Base-by-base conservation (phyloP, 1,140 invertebrate species). In the Zaprionus vittiger region DNA sequence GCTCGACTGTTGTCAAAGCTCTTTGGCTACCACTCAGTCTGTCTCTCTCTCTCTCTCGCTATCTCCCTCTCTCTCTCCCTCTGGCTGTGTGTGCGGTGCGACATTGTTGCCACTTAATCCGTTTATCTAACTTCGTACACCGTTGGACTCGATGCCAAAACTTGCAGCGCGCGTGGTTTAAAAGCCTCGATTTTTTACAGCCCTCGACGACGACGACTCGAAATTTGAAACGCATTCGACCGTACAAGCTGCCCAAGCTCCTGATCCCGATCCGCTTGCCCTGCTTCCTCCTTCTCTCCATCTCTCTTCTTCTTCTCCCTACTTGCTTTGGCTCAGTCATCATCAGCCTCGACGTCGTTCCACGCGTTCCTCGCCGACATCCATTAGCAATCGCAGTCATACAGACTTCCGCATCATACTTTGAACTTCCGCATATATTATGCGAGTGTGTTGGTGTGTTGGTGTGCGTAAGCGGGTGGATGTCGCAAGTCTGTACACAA, bases 51-150 rank as follows among this genome's bases (percentile, higher is more conserved):
- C 26, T 68, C 14, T 44, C n/a, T n/a, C 34, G 22, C 22, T 60
- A n/a, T n/a, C n/a, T n/a, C n/a, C n/a, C 17, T 37, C 15, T 55
- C 20, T 34, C 5, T 17, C 14, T 38, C 15, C 20, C n/a, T 9
- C 22, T 41, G 22, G 31, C 28, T 37, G 24, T 22, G 57, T 49
- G 37, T 47, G 44, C 64, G 61, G 64, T 83, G 81, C 73, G 73
- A 82, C 85, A 90, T 82, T 90, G 85, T 90, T 85, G 85, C 68
- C 85, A 90, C 89, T 91, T 92, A 92, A 92, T 92, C 91, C 91
- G 91, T 92, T 92, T 92, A 92, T 92, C 91, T 91, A 92, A 89
- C 87, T 92, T 92, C 91, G 91, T 92, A 92, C 91, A 92, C 91
- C 89, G 87, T 80, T 92, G 91, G 91, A 91, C 91, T 92, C 90